These are phyloP conservation scores for Omphaloscelis lunosa DNA, from an alignment of 2,888 invertebrate species.

Conservation along the genomic window DNA sequence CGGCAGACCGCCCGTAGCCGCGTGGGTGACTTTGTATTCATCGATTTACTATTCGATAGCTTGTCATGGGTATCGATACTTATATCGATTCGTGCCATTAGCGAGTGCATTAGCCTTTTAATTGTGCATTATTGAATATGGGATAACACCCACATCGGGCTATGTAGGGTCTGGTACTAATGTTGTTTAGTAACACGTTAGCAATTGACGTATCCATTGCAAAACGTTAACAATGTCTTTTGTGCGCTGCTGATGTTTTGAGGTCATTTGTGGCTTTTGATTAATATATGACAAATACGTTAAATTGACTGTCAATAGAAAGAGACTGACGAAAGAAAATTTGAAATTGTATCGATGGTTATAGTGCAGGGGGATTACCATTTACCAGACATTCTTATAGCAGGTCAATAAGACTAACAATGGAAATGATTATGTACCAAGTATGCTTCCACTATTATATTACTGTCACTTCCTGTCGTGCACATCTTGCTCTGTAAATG, in stretches of 20 bases:
- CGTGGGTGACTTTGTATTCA: conserved; percentile 80
- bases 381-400: neutral
- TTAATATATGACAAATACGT: conserved; percentile 32
- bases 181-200: conserved; percentile 65
- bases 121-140: conserved; percentile 79
- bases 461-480: neutral
- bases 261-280: conserved; percentile 38
- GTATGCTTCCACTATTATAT: neutral
- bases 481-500: neutral
- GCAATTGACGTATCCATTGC: conserved; percentile 58
- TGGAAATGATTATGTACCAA: neutral
- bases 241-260: conserved; percentile 46
- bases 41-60: conserved; percentile 71
- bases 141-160: conserved; percentile 76
- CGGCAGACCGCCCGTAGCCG: conserved; percentile 73
- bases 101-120: conserved; percentile 82
- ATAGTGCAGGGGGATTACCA: neutral
- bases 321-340: no score
- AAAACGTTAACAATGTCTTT: conserved; percentile 59
- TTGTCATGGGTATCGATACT: conserved; percentile 69
- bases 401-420: neutral
- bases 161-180: conserved; percentile 67
- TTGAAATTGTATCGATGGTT: neutral
- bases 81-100: conserved; percentile 70
- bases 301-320: conserved; percentile 1